Percentiles rank a stretch among this genome's conserved stretches.
Evolutionary conservation across 2,113 vertebrate species (phyloP).

Genomic region (Gorsachius goisagi): DNA sequence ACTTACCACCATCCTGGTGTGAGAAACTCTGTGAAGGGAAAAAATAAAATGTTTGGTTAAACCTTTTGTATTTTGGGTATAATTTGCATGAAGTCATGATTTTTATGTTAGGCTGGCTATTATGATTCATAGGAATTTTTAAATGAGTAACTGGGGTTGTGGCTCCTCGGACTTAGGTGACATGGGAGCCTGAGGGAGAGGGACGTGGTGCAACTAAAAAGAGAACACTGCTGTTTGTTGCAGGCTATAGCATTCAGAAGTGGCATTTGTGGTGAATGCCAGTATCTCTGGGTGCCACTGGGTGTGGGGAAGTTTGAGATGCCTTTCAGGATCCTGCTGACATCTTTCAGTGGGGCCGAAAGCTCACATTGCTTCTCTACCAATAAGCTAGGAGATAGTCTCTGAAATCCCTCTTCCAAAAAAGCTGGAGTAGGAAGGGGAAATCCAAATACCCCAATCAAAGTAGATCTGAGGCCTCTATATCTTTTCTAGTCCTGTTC

Average conservation of each 20-base stretch:
- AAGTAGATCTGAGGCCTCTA: not conserved
- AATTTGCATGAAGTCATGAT: not conserved
- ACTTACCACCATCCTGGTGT: constrained; percentile 87
- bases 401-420: not conserved
- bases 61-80: not conserved
- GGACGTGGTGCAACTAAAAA: not conserved
- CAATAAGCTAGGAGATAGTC: not conserved
- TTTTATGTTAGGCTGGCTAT: not conserved
- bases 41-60: constrained; percentile 53
- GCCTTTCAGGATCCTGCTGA: not conserved
- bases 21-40: constrained; percentile 86
- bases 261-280: not conserved
- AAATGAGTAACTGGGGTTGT: not conserved
- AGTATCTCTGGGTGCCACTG: not conserved
- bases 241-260: not conserved
- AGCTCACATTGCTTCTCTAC: not conserved
- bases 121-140: not conserved
- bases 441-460: not conserved
- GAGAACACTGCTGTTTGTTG: not conserved
- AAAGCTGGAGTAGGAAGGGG: not conserved
- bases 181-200: not conserved
- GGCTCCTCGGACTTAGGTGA: not conserved
- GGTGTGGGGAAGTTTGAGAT: not conserved
- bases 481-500: not conserved
- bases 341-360: not conserved